Percentiles rank a stretch among this genome's conserved stretches.
Conservation (phyloP, 1,140 invertebrate species). For the Diachasma alloeum region DNA sequence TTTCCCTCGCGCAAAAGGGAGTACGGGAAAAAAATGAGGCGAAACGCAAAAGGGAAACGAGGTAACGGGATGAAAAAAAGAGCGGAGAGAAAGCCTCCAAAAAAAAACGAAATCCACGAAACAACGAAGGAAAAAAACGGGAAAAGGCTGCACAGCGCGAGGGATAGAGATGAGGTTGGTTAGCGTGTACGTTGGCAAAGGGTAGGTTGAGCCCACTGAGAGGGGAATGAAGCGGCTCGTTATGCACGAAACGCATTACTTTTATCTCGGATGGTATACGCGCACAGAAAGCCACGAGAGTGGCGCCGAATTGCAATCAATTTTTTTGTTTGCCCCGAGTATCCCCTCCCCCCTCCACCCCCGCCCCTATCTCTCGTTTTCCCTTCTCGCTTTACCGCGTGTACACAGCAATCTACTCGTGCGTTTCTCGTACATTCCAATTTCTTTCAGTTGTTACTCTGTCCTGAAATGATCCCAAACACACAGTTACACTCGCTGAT, state of each 20-base stretch:
- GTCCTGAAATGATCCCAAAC: slow-evolving; percentile 24
- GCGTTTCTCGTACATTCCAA: slow-evolving; percentile 35
- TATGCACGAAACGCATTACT: slow-evolving; percentile 56
- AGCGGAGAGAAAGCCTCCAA: slow-evolving; percentile 18
- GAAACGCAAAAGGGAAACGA: slow-evolving; percentile 22
- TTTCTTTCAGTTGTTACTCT: slow-evolving; percentile 51
- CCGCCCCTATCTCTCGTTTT: not conserved
- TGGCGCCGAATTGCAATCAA: slow-evolving; percentile 60
- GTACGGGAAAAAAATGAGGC: slow-evolving; percentile 22
- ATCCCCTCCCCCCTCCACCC: not conserved
- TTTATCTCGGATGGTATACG: slow-evolving; percentile 43
- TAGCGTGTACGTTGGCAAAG: not conserved
- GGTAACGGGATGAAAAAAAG: slow-evolving; percentile 26
- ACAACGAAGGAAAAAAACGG: slow-evolving; percentile 29
- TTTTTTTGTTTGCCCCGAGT: slow-evolving; percentile 45
- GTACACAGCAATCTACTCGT: slow-evolving; percentile 35
- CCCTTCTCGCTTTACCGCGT: not conserved
- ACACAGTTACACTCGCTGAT: not conserved
- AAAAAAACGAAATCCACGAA: slow-evolving; percentile 40
- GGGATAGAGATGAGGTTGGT: slow-evolving; percentile 4
- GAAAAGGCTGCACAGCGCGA: not conserved
- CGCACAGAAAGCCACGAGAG: slow-evolving; percentile 34
- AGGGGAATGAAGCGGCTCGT: slow-evolving; percentile 36
- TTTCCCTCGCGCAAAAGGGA: slow-evolving; percentile 24
- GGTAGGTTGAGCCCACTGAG: not conserved